These are phyloP conservation scores for Malacoraja senta DNA, from an alignment of 2,797 vertebrate species.

Conservation along the genomic window DNA sequence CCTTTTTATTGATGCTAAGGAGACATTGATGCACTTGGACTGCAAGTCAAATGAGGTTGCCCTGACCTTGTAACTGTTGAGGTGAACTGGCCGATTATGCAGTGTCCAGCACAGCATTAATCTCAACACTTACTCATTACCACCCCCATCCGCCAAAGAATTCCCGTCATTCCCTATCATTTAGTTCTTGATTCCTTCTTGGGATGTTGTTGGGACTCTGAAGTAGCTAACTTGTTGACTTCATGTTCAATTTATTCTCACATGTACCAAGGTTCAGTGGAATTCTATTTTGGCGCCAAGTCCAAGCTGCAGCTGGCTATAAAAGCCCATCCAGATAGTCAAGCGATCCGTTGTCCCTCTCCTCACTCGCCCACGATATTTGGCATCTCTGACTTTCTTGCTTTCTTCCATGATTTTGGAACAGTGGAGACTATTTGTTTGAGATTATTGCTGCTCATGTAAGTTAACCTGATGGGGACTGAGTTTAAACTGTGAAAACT, in stretches of 20 bases:
- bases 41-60: background rate
- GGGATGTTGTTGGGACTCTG: background rate
- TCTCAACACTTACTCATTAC: too few relatives aligned
- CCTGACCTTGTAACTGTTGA: background rate
- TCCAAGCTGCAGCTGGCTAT: too few relatives aligned
- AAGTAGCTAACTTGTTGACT: background rate
- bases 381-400: background rate
- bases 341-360: too few relatives aligned
- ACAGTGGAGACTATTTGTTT: background rate
- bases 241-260: background rate
- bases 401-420: background rate
- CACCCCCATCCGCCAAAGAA: too few relatives aligned
- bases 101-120: background rate
- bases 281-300: background rate
- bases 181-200: background rate
- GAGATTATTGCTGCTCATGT: background rate
- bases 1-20: background rate
- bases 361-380: background rate
- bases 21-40: background rate
- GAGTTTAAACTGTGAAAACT: background rate
- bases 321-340: too few relatives aligned
- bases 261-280: too few relatives aligned
- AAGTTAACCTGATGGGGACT: background rate
- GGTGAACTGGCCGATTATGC: background rate
- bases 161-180: background rate